phyloP scores from a whole-genome alignment of 2,888 invertebrate genomes.

The Subacronicta megacephala region DNA sequence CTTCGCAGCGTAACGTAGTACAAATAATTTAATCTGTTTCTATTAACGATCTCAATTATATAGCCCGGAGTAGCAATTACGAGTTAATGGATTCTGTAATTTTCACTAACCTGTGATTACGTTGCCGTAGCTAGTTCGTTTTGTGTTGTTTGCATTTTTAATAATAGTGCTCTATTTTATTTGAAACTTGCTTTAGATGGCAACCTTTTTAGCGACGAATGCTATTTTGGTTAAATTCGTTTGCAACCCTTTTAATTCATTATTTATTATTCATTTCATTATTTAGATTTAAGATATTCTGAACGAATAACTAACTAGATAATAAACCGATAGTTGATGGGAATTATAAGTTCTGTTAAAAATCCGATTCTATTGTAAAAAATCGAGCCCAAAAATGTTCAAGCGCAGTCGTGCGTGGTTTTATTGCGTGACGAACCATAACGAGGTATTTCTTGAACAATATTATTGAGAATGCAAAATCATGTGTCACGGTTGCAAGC shows the following conservation, averaged over 20 bases:
- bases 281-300: too few relatives aligned
- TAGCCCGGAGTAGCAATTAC: slow-evolving; percentile 67
- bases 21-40: slow-evolving; percentile 72
- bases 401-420: too few relatives aligned
- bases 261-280: too few relatives aligned
- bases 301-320: too few relatives aligned
- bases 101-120: slow-evolving; percentile 54
- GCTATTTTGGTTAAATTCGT: not conserved
- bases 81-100: slow-evolving; percentile 67
- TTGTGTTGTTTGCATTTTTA: slow-evolving; percentile 13
- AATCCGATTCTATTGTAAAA: too few relatives aligned
- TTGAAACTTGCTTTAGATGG: not conserved
- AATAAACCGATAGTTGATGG: too few relatives aligned
- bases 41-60: slow-evolving; percentile 72
- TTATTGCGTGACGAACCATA: too few relatives aligned
- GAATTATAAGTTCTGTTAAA: too few relatives aligned
- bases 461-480: not conserved
- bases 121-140: slow-evolving; percentile 16
- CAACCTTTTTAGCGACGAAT: not conserved
- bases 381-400: too few relatives aligned
- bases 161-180: slow-evolving; percentile 15
- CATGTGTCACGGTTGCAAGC: slow-evolving; percentile 16
- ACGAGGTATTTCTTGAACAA: not conserved
- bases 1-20: slow-evolving; percentile 35
- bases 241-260: too few relatives aligned